Percentiles rank a stretch among this genome's conserved stretches.
phyloP scores from a whole-genome alignment of 2,888 invertebrate genomes.

The Syrista parreyssii region DNA sequence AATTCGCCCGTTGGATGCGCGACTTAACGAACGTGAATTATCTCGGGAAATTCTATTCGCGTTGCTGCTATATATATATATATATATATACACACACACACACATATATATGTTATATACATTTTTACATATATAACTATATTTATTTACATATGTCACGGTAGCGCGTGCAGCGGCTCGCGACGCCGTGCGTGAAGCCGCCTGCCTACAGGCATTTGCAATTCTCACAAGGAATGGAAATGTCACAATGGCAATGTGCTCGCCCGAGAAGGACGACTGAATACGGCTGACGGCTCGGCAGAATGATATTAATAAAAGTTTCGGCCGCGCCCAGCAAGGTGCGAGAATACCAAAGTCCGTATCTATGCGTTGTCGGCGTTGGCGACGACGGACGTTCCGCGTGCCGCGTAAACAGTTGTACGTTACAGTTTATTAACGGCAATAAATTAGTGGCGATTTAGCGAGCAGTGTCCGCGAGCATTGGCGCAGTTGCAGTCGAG shows the following conservation, averaged over 20 bases:
- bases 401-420: constrained; percentile 8
- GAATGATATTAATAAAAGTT: constrained; percentile 8
- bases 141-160: neutral
- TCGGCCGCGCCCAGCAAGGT: constrained; percentile 17
- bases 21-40: neutral
- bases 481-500: constrained; percentile 12
- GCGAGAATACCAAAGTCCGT: neutral
- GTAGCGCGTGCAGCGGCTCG: neutral
- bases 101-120: too few relatives aligned
- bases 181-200: neutral
- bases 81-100: too few relatives aligned
- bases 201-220: neutral
- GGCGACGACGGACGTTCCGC: neutral
- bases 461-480: constrained; percentile 10
- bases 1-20: neutral
- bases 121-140: neutral
- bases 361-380: neutral
- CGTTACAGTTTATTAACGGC: constrained; percentile 19
- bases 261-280: neutral
- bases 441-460: constrained; percentile 25
- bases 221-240: neutral
- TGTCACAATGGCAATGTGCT: neutral
- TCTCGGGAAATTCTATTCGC: neutral
- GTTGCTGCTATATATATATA: neutral
- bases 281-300: neutral